Conservation (phyloP, 2,113 vertebrate genomes). For the Tonatia bakeri region DNA sequence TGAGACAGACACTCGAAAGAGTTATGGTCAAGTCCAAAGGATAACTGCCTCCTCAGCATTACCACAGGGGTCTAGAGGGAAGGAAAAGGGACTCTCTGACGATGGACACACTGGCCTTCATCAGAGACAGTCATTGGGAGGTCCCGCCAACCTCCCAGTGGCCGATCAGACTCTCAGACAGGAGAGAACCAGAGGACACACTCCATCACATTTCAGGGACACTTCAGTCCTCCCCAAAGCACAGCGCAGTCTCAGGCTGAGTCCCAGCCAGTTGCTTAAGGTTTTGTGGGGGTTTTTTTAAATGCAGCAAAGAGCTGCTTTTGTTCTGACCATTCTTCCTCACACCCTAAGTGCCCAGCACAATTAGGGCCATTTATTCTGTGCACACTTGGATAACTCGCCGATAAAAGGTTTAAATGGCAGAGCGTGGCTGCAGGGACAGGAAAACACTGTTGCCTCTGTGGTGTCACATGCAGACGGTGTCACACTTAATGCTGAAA, state of each 20-base stretch:
- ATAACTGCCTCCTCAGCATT: not conserved
- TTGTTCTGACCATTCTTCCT: conserved; percentile 56
- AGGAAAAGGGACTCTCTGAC: conserved; percentile 48
- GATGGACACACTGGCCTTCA: not conserved
- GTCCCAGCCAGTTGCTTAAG: conserved; percentile 43
- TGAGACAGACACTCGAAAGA: not conserved
- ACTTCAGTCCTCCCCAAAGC: conserved; percentile 10
- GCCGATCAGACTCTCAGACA: not conserved
- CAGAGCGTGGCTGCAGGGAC: conserved; percentile 52
- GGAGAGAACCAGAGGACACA: not conserved
- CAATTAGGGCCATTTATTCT: conserved; percentile 38
- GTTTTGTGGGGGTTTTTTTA: too few species aligned
- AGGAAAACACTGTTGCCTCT: conserved; percentile 38
- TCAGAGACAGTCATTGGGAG: too few species aligned
- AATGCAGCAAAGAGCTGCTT: conserved; percentile 71
- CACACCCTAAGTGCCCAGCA: conserved; percentile 30
- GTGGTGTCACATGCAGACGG: conserved; percentile 69
- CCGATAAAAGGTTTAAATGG: conserved; percentile 21
- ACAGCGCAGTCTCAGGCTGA: conserved; percentile 54
- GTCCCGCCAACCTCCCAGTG: not conserved
- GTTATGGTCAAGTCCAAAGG: conserved; percentile 6
- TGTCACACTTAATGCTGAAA: conserved; percentile 77
- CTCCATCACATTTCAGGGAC: not conserved
- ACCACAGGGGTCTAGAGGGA: not conserved
- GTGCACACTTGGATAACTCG: not conserved